phyloP scores from a whole-genome alignment of 1,140 invertebrate species.

The Megathymus violae region DNA sequence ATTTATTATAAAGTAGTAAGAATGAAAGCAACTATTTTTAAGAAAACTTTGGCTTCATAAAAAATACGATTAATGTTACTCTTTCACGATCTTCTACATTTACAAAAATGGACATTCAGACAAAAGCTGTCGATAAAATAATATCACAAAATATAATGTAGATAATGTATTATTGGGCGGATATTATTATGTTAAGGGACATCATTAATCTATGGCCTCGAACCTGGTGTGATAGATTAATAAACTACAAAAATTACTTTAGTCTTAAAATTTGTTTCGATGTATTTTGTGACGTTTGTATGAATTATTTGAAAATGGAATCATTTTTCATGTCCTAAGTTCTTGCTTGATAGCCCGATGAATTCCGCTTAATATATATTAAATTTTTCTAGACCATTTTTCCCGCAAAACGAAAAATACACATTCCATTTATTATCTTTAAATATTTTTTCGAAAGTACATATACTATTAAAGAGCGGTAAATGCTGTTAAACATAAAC shows the following conservation, averaged over 20 bases:
- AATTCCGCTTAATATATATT: too few species aligned
- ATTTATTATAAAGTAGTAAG: conserved; percentile 22
- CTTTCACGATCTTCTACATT: conserved; percentile 6
- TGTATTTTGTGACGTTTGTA: too few species aligned
- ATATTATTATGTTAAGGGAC: background rate
- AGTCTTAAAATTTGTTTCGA: too few species aligned
- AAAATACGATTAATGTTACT: background rate
- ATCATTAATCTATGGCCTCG: background rate
- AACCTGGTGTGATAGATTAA: background rate
- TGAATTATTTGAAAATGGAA: too few species aligned
- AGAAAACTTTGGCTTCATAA: conserved; percentile 49
- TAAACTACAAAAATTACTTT: background rate
- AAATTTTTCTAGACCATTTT: too few species aligned
- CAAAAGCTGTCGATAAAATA: conserved; percentile 13
- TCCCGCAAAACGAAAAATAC: too few species aligned
- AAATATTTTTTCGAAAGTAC: too few species aligned
- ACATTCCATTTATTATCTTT: too few species aligned
- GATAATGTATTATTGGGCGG: conserved; percentile 7
- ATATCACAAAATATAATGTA: conserved; percentile 33
- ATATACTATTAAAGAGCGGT: too few species aligned
- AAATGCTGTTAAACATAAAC: too few species aligned
- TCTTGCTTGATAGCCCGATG: too few species aligned
- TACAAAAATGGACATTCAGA: conserved; percentile 25
- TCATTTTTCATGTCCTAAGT: too few species aligned
- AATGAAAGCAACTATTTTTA: conserved; percentile 41